Evolutionary conservation across 1,140 invertebrate genomes (phyloP), one percentile per base, ranked within the genome.

Genomic region (Trissolcus basalis): DNA sequence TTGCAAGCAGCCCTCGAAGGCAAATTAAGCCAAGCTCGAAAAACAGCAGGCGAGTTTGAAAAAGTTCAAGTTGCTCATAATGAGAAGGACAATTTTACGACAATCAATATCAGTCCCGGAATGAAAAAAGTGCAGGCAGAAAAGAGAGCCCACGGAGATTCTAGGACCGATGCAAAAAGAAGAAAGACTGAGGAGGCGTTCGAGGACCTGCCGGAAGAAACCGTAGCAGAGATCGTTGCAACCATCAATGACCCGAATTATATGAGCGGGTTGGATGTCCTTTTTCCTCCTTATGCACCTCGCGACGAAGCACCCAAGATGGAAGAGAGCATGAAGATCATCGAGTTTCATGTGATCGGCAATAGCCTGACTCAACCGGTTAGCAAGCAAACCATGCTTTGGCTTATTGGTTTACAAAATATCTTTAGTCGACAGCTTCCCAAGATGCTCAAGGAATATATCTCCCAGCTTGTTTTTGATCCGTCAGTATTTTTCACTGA

Each of bases 401-500:
- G 96, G 96, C 89, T 99, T 1, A 94, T 98, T 67, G 96, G 96
- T 51, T 89, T 99, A 0, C 96, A 98, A 84, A 97, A 97, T 89
- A 94, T 99, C 0, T 98, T 99, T 86, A 96, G 96, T 11, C 95
- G 96, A 82, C 98, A 99, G 82, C 88, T 99, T 53, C 97, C 98
- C 0, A 91, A 95, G 85, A 99, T 99, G 97, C 97, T 97, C 0
- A 97, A 97, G 79, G 97, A 99, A 87, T 99, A 99, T 82, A 98
- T 99, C 65, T 97, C 96, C 0, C 92, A 99, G 80, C 86, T 99
- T 14, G 95, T 99, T 0, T 99, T 99, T 89, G 98, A 99, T 90
- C 95, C 96, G 92, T 96, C 90, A 93, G 94, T 92, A 78, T 54
- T 47, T 36, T 7, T 3, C 19, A 32, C 2, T 39, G 3, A 39